Conservation (phyloP, 2,888 invertebrate genomes). For the Cosmorhoe ocellata region DNA sequence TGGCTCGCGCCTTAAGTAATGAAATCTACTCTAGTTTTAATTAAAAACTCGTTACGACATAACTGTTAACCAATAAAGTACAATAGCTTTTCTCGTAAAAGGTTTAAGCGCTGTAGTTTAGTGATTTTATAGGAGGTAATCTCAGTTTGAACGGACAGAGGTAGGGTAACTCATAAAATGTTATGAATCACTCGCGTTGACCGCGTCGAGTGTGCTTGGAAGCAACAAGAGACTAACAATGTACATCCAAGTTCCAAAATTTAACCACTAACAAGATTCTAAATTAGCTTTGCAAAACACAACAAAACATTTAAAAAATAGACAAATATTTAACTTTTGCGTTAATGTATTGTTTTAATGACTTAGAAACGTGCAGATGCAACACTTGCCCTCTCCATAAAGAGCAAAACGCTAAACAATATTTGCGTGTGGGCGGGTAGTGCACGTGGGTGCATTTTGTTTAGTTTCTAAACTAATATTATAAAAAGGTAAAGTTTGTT, state of each 20-base stretch:
- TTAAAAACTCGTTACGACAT: constrained; percentile 61
- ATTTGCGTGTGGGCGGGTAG: too few relatives aligned
- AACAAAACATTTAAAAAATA: too few relatives aligned
- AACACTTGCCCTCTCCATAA: too few relatives aligned
- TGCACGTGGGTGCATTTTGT: too few relatives aligned
- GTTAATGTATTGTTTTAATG: too few relatives aligned
- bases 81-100: constrained; percentile 53
- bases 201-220: constrained; percentile 49
- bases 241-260: constrained; percentile 31
- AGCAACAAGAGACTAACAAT: constrained; percentile 43
- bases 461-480: too few relatives aligned
- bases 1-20: constrained; percentile 68
- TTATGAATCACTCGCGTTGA: constrained; percentile 53
- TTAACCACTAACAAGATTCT: too few relatives aligned
- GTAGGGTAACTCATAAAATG: constrained; percentile 54
- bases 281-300: too few relatives aligned
- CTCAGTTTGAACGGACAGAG: constrained; percentile 45
- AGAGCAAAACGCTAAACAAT: too few relatives aligned
- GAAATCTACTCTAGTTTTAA: constrained; percentile 62
- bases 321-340: too few relatives aligned
- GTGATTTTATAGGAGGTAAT: constrained; percentile 53
- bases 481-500: too few relatives aligned
- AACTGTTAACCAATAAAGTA: constrained; percentile 55
- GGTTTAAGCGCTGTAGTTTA: constrained; percentile 44
- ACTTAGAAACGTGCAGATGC: too few relatives aligned